Percentiles rank a stretch among this genome's conserved stretches.
These are phyloP conservation scores for Sinocyclocheilus rhinocerous DNA, from an alignment of 2,113 vertebrate species.

Conservation along the genomic window DNA sequence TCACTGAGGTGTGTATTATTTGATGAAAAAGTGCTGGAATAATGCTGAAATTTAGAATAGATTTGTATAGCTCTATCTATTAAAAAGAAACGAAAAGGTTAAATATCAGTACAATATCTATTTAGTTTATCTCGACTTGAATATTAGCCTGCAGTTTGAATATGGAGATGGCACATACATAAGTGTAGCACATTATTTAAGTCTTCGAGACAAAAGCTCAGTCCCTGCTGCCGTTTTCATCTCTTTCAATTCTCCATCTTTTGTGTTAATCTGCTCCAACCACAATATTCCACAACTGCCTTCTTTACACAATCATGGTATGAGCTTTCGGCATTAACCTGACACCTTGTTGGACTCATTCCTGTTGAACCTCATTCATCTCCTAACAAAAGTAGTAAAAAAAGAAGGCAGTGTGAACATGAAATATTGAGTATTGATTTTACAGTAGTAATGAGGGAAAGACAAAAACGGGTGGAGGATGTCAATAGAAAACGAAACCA, in stretches of 20 bases:
- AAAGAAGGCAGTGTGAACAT: background rate
- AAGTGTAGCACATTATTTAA: background rate
- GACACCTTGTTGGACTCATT: conserved; percentile 15
- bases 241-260: background rate
- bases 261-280: conserved; percentile 14
- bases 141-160: no score
- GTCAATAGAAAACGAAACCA: background rate
- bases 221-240: background rate
- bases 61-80: background rate
- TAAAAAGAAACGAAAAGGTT: background rate
- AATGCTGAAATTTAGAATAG: background rate
- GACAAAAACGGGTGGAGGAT: background rate
- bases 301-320: conserved; percentile 16
- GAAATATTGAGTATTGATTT: background rate
- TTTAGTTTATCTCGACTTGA: background rate
- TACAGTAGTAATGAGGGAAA: background rate
- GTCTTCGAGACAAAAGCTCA: conserved; percentile 1
- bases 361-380: background rate
- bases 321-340: conserved; percentile 27
- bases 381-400: background rate
- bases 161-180: no score
- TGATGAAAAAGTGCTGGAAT: background rate
- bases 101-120: background rate
- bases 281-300: background rate
- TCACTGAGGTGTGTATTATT: background rate